Evolutionary conservation across 2,113 vertebrate species (phyloP), one percentile per base, ranked within the genome.

Genomic region (Leptosomus discolor): DNA sequence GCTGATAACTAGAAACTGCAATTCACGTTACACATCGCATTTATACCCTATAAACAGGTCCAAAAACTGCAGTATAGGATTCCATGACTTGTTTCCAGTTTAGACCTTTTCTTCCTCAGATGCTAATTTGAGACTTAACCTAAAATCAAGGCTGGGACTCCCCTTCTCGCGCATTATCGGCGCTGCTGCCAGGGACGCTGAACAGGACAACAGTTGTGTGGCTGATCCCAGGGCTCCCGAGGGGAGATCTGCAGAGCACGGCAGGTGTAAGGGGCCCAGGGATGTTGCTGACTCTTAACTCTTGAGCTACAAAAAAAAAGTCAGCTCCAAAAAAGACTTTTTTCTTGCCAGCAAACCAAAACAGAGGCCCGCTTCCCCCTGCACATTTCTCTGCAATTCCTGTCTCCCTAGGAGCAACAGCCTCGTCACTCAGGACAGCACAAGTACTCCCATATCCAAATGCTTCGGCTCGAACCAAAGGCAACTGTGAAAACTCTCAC

Each of bases 401-500:
- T 41, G 8, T 76, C 78, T 63, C 50, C 86, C 56, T 64, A 45
- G 22, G 23, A 46, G 60, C 46, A 32, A 14, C 1, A 68, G 41
- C 41, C 24, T 5, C 14, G 34, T 30, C 26, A 6, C 64, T 80
- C 20, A 3, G 20, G 22, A 30, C 1, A 85, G 45, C 45, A 36
- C 23, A 71, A 15, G 8, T 15, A 36, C 21, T 65, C 39, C 53
- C 46, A 9, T 4, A 16, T 3, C 16, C 57, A 70, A 80, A 63
- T 16, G 1, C 19, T 36, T 6, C 30, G 43, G 34, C 50, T 89
- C 48, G 60, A 22, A 75, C 15, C 15, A 5, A 26, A 83, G 43
- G 46, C 8, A 4, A 17, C 39, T 1, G 9, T 5, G 32, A 51
- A 26, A 69, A 81, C 30, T 85, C 97, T 94, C 96, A 99, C 99